Evolutionary conservation across 2,113 vertebrate species (phyloP).

Genomic region (Dolichotis patagonum): DNA sequence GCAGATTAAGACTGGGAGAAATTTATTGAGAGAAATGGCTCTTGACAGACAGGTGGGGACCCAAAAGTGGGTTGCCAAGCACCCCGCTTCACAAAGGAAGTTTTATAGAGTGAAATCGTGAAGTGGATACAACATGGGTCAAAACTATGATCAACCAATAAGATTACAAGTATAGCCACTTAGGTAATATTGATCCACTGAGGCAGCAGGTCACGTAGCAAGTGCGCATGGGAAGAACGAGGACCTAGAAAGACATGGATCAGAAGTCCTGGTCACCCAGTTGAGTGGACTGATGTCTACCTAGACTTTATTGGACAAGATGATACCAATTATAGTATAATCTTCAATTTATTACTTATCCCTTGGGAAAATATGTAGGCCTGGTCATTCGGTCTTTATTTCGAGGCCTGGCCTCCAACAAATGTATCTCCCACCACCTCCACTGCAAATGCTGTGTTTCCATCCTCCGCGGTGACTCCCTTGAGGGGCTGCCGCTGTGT

Average conservation of each 20-base stretch:
- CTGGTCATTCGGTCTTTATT: neutral
- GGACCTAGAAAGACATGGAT: neutral
- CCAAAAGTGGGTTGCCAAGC: neutral
- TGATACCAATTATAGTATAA: neutral
- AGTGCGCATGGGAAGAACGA: neutral
- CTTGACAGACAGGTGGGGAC: neutral
- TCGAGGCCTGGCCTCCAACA: neutral
- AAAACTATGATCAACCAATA: neutral
- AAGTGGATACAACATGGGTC: neutral
- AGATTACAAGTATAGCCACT: neutral
- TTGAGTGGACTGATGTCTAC: neutral
- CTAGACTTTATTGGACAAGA: neutral
- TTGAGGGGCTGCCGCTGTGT: neutral
- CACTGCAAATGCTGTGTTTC: neutral
- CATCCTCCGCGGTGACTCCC: neutral
- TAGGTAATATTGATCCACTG: neutral
- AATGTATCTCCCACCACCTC: neutral
- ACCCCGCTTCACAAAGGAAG: neutral
- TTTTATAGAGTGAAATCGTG: neutral
- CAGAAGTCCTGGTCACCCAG: neutral
- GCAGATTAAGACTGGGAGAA: neutral
- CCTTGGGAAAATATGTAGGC: neutral
- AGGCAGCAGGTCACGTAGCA: neutral
- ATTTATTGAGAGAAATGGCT: neutral
- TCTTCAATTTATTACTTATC: neutral